Evolutionary conservation across 1,140 invertebrate genomes (phyloP).

Genomic region (Drosophila leontia): DNA sequence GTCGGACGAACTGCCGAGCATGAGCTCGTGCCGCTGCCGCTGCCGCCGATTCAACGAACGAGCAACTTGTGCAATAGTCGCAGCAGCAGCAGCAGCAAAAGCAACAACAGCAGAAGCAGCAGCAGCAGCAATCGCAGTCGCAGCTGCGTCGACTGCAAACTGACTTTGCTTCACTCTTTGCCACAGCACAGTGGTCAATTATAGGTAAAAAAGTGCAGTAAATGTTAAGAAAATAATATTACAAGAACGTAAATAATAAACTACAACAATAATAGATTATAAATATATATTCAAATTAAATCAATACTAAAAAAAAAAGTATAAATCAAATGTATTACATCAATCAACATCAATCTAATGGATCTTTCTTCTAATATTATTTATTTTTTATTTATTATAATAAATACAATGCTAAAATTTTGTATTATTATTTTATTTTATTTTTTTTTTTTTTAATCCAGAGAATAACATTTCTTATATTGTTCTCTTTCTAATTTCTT

Average conservation of each 20-base stretch:
- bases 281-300: too few species aligned
- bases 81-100: constrained; percentile 28
- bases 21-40: constrained; percentile 61
- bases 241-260: background rate
- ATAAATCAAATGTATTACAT: background rate
- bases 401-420: background rate
- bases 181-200: constrained; percentile 15
- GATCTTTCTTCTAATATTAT: background rate
- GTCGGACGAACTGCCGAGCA: constrained; percentile 58
- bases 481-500: background rate
- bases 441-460: too few species aligned
- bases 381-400: background rate
- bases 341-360: too few species aligned
- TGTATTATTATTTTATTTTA: background rate
- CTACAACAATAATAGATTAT: background rate
- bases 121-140: constrained; percentile 21
- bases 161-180: constrained; percentile 39
- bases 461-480: background rate
- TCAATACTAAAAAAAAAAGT: too few species aligned
- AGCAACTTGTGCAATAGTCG: constrained; percentile 76
- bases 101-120: constrained; percentile 29
- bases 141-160: constrained; percentile 41
- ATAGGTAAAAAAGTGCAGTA: background rate
- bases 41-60: constrained; percentile 39
- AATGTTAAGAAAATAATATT: background rate